Conservation (phyloP, 2,888 invertebrate species). For the Bruchidius siliquastri region DNA sequence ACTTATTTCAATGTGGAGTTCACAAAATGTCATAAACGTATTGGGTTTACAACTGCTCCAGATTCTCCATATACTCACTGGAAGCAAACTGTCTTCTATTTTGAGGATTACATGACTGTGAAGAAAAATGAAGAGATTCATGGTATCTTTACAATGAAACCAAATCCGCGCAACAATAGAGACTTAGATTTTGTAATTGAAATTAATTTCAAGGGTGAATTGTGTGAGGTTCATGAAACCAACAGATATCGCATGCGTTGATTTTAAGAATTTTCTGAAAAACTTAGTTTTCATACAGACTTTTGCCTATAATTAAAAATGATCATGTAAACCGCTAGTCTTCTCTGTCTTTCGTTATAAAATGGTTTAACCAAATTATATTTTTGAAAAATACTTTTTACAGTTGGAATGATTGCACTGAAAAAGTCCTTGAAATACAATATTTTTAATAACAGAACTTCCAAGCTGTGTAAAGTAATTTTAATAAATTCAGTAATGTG, state of each 20-base stretch:
- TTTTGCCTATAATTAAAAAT: neutral
- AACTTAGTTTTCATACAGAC: neutral
- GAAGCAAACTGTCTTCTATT: constrained; percentile 98
- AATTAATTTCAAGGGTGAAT: constrained; percentile 86
- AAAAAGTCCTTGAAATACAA: neutral
- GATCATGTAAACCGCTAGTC: neutral
- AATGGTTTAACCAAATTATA: neutral
- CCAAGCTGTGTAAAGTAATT: neutral
- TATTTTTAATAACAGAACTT: neutral
- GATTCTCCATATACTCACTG: constrained; percentile 98
- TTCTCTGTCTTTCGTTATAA: neutral
- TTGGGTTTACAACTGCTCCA: constrained; percentile 97
- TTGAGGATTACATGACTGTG: constrained; percentile 94
- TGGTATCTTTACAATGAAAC: constrained; percentile 90
- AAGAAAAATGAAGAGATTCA: constrained; percentile 92
- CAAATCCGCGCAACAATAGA: constrained; percentile 93
- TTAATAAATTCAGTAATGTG: neutral
- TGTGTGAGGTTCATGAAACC: constrained; percentile 77
- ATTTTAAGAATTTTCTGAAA: neutral
- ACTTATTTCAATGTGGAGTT: constrained; percentile 99
- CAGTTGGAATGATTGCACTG: neutral
- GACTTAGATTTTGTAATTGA: constrained; percentile 95
- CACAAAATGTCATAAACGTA: constrained; percentile 97
- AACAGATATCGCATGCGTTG: constrained; percentile 90
- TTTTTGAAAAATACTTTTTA: neutral